Base-by-base conservation (phyloP, 1,140 invertebrate species). In the Steinernema khuongi region DNA sequence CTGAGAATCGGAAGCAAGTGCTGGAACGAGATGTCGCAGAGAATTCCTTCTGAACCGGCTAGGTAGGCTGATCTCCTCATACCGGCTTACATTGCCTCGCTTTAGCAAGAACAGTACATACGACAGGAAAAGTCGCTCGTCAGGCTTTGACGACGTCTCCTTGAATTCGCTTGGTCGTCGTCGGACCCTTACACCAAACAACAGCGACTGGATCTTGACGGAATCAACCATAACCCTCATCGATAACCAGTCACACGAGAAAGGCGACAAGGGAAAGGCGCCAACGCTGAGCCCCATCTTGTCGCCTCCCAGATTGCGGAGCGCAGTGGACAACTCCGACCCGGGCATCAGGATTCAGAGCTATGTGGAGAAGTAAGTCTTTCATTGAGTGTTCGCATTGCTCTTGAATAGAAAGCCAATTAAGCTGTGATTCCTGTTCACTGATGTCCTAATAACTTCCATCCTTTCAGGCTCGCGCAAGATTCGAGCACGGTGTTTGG, bases 401-500 rank as follows among this genome's bases (percentile, higher is more conserved):
- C 41, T 43, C 17, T 43, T 17, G 41, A 43, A 17, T 17, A 17
- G 17, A 43, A 17, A 43, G 41, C 17, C 17, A 43, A n/a, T 43
- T 43, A 43, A 43, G 17, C n/a, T 43, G 41, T 43, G 17, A 43
- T n/a, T 43, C n/a, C n/a, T n/a, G n/a, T n/a, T n/a, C n/a, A n/a
- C n/a, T n/a, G n/a, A n/a, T 17, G 41, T 17, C 41, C 17, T 71
- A 89, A 90, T 1, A 93, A 92, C 81, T 91, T 91, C 11, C 4
- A 17, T 7, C 30, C 70, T 31, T 87, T 92, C 0, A 91, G 92
- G 78, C 86, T 95, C 66, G 92, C 93, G 0, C 89, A 90, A 31
- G 93, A 96, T 86, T 90, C 91, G 77, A 91, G 89, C 74, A 94
- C 92, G 2, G 92, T 91, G 0, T 94, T 94, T 82, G 80, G 80